Base-by-base conservation (phyloP, 2,113 vertebrate genomes). In the Dasypus novemcinctus region DNA sequence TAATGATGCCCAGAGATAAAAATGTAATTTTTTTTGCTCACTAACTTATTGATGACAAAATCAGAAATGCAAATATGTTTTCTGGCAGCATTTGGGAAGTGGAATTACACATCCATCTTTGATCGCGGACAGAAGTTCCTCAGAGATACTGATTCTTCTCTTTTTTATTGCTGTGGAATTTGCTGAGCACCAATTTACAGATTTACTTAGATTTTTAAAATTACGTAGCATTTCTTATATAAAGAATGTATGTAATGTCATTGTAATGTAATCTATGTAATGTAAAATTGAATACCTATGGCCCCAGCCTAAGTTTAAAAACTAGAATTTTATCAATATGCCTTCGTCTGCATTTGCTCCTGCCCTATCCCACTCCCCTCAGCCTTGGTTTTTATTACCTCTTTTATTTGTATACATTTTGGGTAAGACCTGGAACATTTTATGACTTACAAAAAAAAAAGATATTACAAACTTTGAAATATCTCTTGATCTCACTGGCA, bases 391-490 rank as follows among this genome's bases (percentile, higher is more conserved):
- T 81, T 43, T 43, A 31, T 66, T 93, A n/a, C 49, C 68, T 90
- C 33, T 63, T 84, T 79, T 80, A 49, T 54, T 59, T 75, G 2
- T 63, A 33, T 91, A 31, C 29, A 41, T 43, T 8, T 18, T 46
- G 2, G 20, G 29, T 79, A 79, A 83, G 29, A 71, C 43, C 38
- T 91, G 83, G 96, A 88, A 38, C 80, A 61, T 90, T 94, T 91
- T 86, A 25, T 91, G 23, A 93, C 64, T 90, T 41, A 5, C 46
- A 75, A 83, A 95, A 63, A 85, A 90, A 93, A 93, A 66, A 90
- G 66, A 95, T 96, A 83, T 94, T 20, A 90, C 63, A 66, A 46
- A 82, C 57, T 92, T 80, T n/a, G 64, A 96, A 89, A 84, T 91
- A 72, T 63, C 81, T 83, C 75, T 57, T 43, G 17, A 46, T 82